Conservation (phyloP, 2,888 invertebrate genomes). For the Brachyptera putata region DNA sequence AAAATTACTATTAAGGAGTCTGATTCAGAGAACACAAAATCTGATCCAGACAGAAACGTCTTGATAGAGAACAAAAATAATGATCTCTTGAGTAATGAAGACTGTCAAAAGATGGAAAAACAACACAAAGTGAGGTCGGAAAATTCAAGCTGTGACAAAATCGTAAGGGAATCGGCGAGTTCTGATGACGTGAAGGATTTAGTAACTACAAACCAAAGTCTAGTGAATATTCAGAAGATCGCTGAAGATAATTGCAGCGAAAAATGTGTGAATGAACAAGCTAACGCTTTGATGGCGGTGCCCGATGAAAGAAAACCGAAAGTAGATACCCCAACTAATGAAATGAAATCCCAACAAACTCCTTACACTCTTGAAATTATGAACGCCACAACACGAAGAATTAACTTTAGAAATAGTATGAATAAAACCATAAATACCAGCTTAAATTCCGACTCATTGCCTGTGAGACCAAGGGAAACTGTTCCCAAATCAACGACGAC, state of each 20-base stretch:
- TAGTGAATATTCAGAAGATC: not conserved
- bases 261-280: not conserved
- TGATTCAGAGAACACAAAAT: not conserved
- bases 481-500: not conserved
- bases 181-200: not conserved
- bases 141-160: too few relatives aligned
- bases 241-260: not conserved
- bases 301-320: too few relatives aligned
- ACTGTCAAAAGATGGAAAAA: too few relatives aligned
- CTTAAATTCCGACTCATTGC: constrained; percentile 24
- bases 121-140: too few relatives aligned
- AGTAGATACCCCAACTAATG: not conserved
- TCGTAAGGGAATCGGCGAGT: not conserved
- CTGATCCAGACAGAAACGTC: too few relatives aligned
- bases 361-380: not conserved
- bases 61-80: too few relatives aligned
- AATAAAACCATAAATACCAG: constrained; percentile 29
- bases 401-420: constrained; percentile 24
- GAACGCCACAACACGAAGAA: not conserved
- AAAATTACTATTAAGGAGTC: too few relatives aligned
- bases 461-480: not conserved
- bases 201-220: not conserved
- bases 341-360: not conserved
- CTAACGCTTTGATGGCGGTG: not conserved
- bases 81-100: too few relatives aligned